A percentile compares a stretch with the other conserved stretches of the same genome.
These are phyloP conservation scores for Galleria mellonella DNA, from an alignment of 1,140 invertebrate genomes.

Conservation along the genomic window DNA sequence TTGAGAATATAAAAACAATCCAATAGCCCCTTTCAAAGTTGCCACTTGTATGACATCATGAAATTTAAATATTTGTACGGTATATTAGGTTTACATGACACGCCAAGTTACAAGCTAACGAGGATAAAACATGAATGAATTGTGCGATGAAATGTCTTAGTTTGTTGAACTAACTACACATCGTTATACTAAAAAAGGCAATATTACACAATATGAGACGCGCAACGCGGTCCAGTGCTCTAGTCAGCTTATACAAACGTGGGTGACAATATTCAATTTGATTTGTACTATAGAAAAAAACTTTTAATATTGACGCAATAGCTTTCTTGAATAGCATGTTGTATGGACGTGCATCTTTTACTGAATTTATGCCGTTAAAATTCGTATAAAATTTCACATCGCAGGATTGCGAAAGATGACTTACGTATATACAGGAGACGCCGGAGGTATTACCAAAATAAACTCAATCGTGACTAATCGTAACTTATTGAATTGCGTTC, in stretches of 20 bases:
- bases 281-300: slow-evolving; percentile 1
- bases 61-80: slow-evolving; percentile 3
- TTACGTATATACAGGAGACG: neutral
- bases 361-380: too few species aligned
- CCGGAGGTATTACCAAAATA: neutral
- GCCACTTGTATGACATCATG: slow-evolving; percentile 9
- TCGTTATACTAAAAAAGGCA: slow-evolving; percentile 13
- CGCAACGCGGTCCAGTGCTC: slow-evolving; percentile 11
- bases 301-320: neutral
- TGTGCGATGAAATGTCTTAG: slow-evolving; percentile 1
- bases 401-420: neutral
- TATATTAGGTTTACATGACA: slow-evolving; percentile 1
- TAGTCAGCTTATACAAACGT: slow-evolving; percentile 15
- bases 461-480: neutral
- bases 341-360: too few species aligned
- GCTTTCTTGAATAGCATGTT: neutral
- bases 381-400: neutral
- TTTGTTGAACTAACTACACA: slow-evolving; percentile 1
- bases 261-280: slow-evolving; percentile 3
- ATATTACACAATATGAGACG: slow-evolving; percentile 10
- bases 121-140: slow-evolving; percentile 5
- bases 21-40: neutral
- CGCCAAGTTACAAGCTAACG: neutral
- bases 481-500: neutral
- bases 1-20: slow-evolving; percentile 10